Evolutionary conservation across 2,113 vertebrate species (phyloP).

Genomic region (Odobenus rosmarus): DNA sequence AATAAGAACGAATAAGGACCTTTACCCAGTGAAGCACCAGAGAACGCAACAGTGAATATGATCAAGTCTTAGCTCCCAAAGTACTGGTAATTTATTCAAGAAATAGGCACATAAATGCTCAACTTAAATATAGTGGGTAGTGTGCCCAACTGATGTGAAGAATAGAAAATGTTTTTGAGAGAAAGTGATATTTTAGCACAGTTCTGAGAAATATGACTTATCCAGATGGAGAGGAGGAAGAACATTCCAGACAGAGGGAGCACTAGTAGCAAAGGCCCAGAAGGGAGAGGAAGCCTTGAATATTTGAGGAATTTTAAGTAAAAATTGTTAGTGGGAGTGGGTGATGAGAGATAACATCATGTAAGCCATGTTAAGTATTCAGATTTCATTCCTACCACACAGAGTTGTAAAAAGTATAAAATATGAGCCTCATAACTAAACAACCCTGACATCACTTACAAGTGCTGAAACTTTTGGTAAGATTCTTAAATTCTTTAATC

Average conservation of each 20-base stretch:
- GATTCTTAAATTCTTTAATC: background rate
- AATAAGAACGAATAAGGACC: rapidly evolving
- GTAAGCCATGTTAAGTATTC: background rate
- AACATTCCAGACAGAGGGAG: background rate
- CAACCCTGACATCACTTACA: background rate
- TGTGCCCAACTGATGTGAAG: rapidly evolving
- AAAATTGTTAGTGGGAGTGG: background rate
- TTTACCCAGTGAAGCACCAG: too few species aligned
- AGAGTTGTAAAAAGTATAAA: background rate
- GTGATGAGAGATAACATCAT: background rate
- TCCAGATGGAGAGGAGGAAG: background rate
- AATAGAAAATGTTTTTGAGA: background rate
- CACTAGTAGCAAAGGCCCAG: background rate
- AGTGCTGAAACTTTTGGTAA: background rate
- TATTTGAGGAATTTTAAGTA: background rate
- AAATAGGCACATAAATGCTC: background rate
- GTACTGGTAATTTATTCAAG: background rate
- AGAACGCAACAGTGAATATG: rapidly evolving
- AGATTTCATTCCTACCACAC: background rate
- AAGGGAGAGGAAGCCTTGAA: background rate
- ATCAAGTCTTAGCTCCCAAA: background rate
- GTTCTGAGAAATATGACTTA: background rate
- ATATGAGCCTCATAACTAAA: background rate
- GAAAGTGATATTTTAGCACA: background rate
- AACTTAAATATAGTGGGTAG: too few species aligned